Conservation (phyloP, 2,888 invertebrate species). For the Palloptera scutellata region DNA sequence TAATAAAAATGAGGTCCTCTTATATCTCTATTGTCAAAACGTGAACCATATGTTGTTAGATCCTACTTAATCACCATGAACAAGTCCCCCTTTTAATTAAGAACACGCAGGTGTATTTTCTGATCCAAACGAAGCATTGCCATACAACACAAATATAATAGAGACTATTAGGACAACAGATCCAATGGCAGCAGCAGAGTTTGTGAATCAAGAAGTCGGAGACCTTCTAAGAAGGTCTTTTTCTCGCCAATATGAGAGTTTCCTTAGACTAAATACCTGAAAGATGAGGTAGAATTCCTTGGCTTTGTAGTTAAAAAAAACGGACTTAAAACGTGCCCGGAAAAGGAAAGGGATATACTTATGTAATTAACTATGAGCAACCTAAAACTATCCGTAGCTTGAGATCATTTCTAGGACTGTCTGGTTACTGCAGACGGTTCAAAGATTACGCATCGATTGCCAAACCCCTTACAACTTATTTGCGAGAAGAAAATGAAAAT, state of each 20-base stretch:
- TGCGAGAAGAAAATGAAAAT: neutral
- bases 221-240: too few species aligned
- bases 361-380: neutral
- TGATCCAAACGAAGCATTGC: neutral
- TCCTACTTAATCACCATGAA: neutral
- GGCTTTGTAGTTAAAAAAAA: too few species aligned
- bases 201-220: neutral
- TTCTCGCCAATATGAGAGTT: too few species aligned
- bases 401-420: neutral
- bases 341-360: too few species aligned
- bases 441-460: neutral
- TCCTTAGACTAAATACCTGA: too few species aligned
- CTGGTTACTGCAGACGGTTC: neutral
- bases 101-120: neutral
- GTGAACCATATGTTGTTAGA: neutral
- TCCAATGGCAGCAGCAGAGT: neutral
- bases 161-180: neutral
- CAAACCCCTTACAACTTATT: neutral
- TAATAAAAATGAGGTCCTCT: conserved; percentile 1
- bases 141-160: neutral
- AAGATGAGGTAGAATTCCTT: too few species aligned
- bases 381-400: neutral
- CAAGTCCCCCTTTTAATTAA: neutral
- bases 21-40: conserved; percentile 3
- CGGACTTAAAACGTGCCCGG: too few species aligned